Evolutionary conservation across 2,888 invertebrate species (phyloP).

Genomic region (Ernsta delagoae): DNA sequence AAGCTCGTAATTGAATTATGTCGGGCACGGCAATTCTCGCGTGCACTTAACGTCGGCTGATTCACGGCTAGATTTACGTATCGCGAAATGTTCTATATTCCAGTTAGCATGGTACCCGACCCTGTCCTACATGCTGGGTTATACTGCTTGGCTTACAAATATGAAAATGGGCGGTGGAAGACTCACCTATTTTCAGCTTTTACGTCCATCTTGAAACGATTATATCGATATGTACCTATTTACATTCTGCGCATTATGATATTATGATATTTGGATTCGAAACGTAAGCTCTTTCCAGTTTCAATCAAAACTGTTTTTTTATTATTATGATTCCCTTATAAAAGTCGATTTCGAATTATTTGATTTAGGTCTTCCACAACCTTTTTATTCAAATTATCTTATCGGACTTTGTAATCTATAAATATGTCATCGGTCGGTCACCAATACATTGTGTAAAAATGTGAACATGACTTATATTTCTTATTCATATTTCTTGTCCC

Average conservation of each 20-base stretch:
- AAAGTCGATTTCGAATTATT: no score
- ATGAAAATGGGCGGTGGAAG: not conserved
- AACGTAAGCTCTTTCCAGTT: no score
- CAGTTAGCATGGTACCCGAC: conserved; percentile 59
- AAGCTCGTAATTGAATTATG: conserved; percentile 79
- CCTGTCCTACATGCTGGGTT: conserved; percentile 53
- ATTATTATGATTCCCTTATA: no score
- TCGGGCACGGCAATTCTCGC: conserved; percentile 73
- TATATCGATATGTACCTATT: no score
- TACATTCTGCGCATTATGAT: no score
- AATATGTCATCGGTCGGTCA: no score
- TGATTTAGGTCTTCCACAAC: no score
- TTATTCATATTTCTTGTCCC: not conserved
- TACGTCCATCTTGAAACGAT: no score
- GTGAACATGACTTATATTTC: not conserved
- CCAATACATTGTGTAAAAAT: not conserved
- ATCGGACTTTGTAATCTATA: not conserved
- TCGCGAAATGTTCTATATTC: conserved; percentile 64
- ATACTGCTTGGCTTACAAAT: conserved; percentile 39
- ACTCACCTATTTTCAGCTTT: no score
- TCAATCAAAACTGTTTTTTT: no score
- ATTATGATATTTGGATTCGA: no score
- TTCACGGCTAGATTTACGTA: conserved; percentile 65
- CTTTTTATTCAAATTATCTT: not conserved
- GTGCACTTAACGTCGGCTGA: conserved; percentile 70